Evolutionary conservation across 2,113 vertebrate species (phyloP).

Genomic region (Rhabdomys dilectus): DNA sequence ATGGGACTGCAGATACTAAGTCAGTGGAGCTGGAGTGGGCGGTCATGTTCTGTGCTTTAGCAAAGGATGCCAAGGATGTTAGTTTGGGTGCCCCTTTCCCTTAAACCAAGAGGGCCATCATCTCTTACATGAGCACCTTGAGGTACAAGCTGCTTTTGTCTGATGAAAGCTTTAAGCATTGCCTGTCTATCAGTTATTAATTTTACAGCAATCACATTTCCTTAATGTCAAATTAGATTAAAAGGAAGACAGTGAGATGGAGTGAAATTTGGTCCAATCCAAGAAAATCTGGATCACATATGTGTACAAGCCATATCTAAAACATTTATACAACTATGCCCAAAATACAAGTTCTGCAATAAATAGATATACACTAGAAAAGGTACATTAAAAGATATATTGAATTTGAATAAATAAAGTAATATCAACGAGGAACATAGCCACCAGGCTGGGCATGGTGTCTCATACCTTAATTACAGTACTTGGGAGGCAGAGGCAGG

Average conservation of each 20-base stretch:
- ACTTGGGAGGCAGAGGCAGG: too few species aligned
- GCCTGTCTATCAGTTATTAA: background rate
- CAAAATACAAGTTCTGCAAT: background rate
- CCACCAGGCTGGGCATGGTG: background rate
- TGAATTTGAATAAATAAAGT: conserved; percentile 45
- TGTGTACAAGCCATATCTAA: background rate
- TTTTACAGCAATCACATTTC: background rate
- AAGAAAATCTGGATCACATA: background rate
- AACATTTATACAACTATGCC: background rate
- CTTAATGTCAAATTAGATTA: background rate
- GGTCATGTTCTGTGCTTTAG: background rate
- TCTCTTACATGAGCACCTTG: background rate
- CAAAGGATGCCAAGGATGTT: background rate
- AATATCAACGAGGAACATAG: background rate
- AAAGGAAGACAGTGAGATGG: background rate
- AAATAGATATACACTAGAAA: background rate
- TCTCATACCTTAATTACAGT: background rate
- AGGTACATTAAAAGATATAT: background rate
- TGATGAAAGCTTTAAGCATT: background rate
- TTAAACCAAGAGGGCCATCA: background rate
- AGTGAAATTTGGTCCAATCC: background rate
- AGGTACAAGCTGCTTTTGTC: background rate
- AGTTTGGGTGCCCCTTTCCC: background rate
- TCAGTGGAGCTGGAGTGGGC: background rate
- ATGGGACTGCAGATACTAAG: background rate